A percentile compares a stretch with the other conserved stretches of the same genome.
These are phyloP conservation scores for Zaprionus lineosus DNA, from an alignment of 2,888 invertebrate genomes.

Conservation along the genomic window DNA sequence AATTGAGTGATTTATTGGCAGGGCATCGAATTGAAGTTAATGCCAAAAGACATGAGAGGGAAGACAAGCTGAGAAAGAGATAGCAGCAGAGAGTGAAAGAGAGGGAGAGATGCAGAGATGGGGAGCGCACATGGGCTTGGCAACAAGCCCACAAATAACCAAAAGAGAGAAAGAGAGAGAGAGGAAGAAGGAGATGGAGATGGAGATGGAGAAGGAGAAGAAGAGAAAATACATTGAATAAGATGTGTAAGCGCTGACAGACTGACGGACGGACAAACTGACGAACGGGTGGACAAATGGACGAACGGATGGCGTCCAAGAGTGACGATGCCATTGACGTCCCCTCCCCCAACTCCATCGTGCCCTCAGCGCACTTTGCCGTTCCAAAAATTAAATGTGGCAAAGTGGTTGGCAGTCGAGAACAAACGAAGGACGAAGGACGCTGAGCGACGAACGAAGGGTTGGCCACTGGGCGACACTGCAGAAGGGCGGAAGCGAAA, in stretches of 20 bases:
- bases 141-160: too few relatives aligned
- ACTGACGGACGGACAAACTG: constrained; percentile 31
- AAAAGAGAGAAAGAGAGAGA: constrained; percentile 2
- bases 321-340: constrained; percentile 43
- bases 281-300: constrained; percentile 21
- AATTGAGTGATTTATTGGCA: constrained; percentile 81
- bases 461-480: background rate
- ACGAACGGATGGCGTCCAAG: too few relatives aligned
- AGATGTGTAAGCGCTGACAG: constrained; percentile 78
- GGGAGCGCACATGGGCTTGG: constrained; percentile 32
- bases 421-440: background rate
- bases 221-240: constrained; percentile 45
- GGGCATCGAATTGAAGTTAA: constrained; percentile 76
- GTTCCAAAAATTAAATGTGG: constrained; percentile 67
- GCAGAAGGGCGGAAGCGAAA: constrained; percentile 4
- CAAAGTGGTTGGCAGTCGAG: constrained; percentile 62
- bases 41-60: constrained; percentile 55
- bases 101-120: constrained; percentile 13
- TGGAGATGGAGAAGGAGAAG: constrained; percentile 13
- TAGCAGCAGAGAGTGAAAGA: background rate
- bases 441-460: background rate
- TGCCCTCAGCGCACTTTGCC: background rate
- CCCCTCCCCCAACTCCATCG: background rate
- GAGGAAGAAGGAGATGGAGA: background rate
- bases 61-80: constrained; percentile 2